A percentile compares a stretch with the other conserved stretches of the same genome.
These are phyloP conservation scores for Nebria brevicollis DNA, from an alignment of 2,888 invertebrate species.

Conservation along the genomic window DNA sequence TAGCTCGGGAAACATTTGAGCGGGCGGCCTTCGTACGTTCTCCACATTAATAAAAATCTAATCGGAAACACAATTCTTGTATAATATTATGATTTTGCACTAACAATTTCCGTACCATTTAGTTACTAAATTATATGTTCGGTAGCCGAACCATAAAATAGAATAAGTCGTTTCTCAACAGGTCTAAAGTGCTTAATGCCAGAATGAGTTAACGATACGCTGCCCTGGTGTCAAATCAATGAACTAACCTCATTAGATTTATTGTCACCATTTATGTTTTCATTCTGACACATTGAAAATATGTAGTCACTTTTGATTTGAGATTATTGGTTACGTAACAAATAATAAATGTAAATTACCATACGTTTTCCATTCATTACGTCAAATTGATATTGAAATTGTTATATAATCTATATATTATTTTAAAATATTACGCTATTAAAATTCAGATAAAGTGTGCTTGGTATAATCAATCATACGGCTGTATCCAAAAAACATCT, in stretches of 20 bases:
- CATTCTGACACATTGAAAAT: not conserved
- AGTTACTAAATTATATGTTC: slow-evolving; percentile 23
- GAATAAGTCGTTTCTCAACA: not conserved
- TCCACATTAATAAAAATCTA: slow-evolving; percentile 23
- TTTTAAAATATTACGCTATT: too few relatives aligned
- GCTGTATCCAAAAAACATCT: too few relatives aligned
- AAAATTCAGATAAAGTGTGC: too few relatives aligned
- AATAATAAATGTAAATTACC: not conserved
- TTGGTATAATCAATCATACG: too few relatives aligned
- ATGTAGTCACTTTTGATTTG: not conserved
- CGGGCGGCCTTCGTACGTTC: not conserved
- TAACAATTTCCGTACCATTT: slow-evolving; percentile 42
- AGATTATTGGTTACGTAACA: not conserved
- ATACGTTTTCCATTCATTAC: not conserved
- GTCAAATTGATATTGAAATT: too few relatives aligned
- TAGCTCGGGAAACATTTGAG: not conserved
- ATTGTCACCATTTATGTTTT: not conserved
- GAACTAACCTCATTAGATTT: not conserved
- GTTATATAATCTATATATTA: too few relatives aligned
- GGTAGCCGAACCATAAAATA: not conserved
- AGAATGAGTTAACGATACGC: not conserved
- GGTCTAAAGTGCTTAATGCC: not conserved
- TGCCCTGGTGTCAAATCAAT: not conserved
- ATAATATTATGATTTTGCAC: slow-evolving; percentile 33
- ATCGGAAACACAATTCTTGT: slow-evolving; percentile 16